phyloP scores from a whole-genome alignment of 2,113 vertebrate species.

The Platysternon megacephalum region DNA sequence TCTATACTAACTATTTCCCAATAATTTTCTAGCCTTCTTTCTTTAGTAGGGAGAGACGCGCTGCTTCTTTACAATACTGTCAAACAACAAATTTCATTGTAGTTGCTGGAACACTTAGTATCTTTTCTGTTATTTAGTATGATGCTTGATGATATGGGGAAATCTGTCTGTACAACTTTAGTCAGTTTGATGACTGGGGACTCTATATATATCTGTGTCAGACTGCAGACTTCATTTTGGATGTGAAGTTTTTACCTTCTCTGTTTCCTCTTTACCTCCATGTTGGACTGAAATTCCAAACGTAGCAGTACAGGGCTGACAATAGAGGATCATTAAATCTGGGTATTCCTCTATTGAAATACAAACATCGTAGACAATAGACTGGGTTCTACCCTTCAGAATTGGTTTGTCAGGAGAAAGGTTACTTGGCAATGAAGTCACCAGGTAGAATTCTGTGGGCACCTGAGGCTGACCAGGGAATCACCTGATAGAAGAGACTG shows the following conservation, averaged over 20 bases:
- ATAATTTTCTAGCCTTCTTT: not conserved
- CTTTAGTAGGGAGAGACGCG: not conserved
- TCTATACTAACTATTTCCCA: not conserved
- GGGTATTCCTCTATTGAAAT: not conserved
- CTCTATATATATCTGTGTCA: no score
- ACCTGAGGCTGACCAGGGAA: not conserved
- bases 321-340: not conserved
- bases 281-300: no score
- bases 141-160: no score
- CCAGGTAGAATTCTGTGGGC: not conserved
- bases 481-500: not conserved
- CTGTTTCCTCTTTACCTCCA: no score
- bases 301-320: no score
- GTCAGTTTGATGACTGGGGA: no score
- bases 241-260: no score
- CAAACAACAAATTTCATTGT: not conserved
- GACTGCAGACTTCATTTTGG: no score
- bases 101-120: slow-evolving; percentile 9
- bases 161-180: no score
- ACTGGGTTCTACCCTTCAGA: not conserved
- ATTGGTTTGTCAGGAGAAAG: not conserved
- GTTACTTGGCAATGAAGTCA: not conserved
- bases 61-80: not conserved
- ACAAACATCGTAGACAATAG: not conserved
- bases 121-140: slow-evolving; percentile 27